These are phyloP conservation scores for Sternotherus odoratus DNA, from an alignment of 2,797 vertebrate genomes.

Conservation along the genomic window DNA sequence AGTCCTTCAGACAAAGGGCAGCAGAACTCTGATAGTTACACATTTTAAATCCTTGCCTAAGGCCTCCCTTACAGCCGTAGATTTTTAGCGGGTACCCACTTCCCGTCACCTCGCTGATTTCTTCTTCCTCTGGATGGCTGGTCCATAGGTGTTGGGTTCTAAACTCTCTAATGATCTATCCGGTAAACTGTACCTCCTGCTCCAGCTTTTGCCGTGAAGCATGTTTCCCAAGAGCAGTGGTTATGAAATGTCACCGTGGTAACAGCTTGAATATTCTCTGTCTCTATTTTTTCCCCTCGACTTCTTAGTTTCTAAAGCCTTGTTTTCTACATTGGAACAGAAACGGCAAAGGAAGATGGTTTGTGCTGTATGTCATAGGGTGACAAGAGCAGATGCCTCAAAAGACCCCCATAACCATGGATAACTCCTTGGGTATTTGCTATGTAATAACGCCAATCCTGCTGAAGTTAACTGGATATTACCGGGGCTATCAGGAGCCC, in stretches of 20 bases:
- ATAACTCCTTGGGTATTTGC: constrained; percentile 2
- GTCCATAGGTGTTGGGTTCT: constrained; percentile 54
- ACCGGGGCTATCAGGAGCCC: not conserved
- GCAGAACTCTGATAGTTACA: not conserved
- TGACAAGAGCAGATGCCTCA: constrained; percentile 27
- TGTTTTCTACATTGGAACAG: constrained; percentile 55
- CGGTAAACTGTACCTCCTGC: constrained; percentile 46
- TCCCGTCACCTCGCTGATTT: not conserved
- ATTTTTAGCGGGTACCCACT: not conserved
- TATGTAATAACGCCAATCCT: not conserved
- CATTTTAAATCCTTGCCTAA: not conserved
- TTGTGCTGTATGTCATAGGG: not conserved
- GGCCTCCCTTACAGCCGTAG: not conserved
- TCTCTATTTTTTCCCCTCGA: constrained; percentile 42
- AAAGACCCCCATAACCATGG: constrained; percentile 23
- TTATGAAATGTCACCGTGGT: constrained; percentile 84
- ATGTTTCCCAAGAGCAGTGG: constrained; percentile 67
- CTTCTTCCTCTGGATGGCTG: not conserved
- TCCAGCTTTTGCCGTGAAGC: constrained; percentile 65
- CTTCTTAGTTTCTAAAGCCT: constrained; percentile 66
- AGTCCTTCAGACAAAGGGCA: constrained; percentile 29
- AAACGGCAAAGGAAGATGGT: not conserved
- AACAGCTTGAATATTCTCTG: constrained; percentile 77
- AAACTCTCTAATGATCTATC: constrained; percentile 29
- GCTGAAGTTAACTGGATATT: not conserved